Percentiles rank a stretch among this genome's conserved stretches.
Evolutionary conservation across 2,113 vertebrate genomes (phyloP).

Genomic region (Sterna hirundo): DNA sequence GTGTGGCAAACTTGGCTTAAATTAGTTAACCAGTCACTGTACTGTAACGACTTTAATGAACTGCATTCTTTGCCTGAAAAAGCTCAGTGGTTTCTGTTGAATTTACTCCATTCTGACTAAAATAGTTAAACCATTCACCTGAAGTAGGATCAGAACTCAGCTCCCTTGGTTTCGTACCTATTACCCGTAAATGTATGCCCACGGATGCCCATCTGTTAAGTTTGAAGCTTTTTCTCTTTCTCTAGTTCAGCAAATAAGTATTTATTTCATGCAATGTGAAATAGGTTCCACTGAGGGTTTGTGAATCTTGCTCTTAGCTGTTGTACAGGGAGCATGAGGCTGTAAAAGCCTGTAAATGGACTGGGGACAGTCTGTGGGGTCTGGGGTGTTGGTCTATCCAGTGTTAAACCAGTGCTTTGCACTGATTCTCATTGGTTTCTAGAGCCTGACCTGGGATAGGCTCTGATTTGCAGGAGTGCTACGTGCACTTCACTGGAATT

Average conservation of each 20-base stretch:
- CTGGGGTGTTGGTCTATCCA: background rate
- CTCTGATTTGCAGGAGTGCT: background rate
- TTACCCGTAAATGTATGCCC: background rate
- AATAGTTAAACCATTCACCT: background rate
- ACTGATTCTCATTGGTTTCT: background rate
- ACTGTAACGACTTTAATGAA: background rate
- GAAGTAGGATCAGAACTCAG: background rate
- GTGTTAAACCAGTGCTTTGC: background rate
- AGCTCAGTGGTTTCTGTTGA: background rate
- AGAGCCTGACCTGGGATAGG: background rate
- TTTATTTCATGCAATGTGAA: background rate
- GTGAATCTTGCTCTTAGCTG: background rate
- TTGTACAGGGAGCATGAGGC: background rate
- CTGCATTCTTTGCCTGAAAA: background rate
- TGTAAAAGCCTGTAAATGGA: background rate
- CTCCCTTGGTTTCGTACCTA: background rate
- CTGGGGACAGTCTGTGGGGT: background rate
- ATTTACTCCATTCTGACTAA: background rate
- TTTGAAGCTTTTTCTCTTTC: background rate
- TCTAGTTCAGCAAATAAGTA: background rate
- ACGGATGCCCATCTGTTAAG: background rate
- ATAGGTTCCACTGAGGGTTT: background rate
- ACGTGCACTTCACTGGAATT: background rate
- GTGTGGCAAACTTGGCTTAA: background rate
- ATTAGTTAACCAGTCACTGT: background rate